phyloP scores from a whole-genome alignment of 2,797 vertebrate genomes.

The Microctenopoma steveboyesi region DNA sequence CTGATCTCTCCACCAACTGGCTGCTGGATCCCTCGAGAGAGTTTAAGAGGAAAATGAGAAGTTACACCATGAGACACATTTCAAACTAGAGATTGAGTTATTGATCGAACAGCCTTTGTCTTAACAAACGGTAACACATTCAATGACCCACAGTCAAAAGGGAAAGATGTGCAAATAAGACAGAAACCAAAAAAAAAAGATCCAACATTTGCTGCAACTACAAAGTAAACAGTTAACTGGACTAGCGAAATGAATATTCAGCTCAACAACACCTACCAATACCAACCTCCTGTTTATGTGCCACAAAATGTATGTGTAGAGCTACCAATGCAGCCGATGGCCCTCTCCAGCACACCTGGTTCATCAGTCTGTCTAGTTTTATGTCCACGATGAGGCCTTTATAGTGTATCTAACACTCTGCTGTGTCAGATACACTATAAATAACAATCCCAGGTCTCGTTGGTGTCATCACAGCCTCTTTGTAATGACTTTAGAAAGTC shows the following conservation, averaged over 20 bases:
- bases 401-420: background rate
- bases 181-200: too few relatives aligned
- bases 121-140: background rate
- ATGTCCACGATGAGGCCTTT: background rate
- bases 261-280: too few relatives aligned
- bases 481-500: background rate
- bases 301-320: background rate
- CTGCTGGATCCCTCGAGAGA: conserved; percentile 29
- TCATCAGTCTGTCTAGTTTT: too few relatives aligned
- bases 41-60: conserved; percentile 5
- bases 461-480: background rate
- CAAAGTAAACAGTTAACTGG: too few relatives aligned
- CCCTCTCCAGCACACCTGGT: too few relatives aligned
- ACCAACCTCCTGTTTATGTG: too few relatives aligned
- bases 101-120: background rate
- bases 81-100: background rate
- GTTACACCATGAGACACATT: background rate
- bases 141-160: background rate
- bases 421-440: background rate
- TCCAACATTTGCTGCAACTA: too few relatives aligned
- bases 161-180: too few relatives aligned
- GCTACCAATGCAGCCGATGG: too few relatives aligned
- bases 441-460: background rate
- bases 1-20: conserved; percentile 66
- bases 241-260: too few relatives aligned